Base-by-base conservation (phyloP, 2,113 vertebrate genomes). In the Coryphaenoides rupestris region DNA sequence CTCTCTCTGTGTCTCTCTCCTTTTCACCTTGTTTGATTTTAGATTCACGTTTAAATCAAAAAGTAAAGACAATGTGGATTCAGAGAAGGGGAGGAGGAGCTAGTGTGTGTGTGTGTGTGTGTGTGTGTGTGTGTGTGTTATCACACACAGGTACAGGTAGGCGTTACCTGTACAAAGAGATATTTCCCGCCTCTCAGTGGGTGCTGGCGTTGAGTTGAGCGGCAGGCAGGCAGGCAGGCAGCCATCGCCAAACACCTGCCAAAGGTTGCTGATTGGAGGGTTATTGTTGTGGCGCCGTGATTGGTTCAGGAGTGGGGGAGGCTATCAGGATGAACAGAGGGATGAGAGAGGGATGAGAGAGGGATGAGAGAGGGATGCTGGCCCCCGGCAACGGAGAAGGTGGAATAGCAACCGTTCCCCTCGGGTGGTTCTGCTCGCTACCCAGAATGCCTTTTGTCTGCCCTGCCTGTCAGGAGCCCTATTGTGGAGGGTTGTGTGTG, bases 381-480 rank as follows among this genome's bases (percentile, higher is more conserved):
- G 78, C 45, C 56, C 58, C 74, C 22, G 17, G 71, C 70, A 66
- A 64, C 57, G 58, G 65, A 66, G 60, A 33, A 49, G 69, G 54
- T 63, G 56, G 71, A 82, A 82, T 84, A 68, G 84, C 84, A 84
- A 81, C 81, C 52, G 82, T 85, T 87, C 78, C 85, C 78, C 78
- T 60, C 75, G 73, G 76, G 73, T 78, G 77, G 78, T 76, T 84
- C 77, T n/a, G n/a, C n/a, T n/a, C n/a, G n/a, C n/a, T 22, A 45
- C 47, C 70, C 67, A 21, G 63, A 70, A 54, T 57, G 58, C 66
- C 79, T 85, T 83, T 85, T 81, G 78, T 85, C 59, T 21, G 66
- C 12, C 7, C 69, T 50, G 66, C 68, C 68, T 77, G 74, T 80
- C 79, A 79, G 63, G 56, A 69, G 19, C 73, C 19, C 63, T 0